Conservation (phyloP, 2,797 vertebrate genomes). For the Takifugu rubripes region DNA sequence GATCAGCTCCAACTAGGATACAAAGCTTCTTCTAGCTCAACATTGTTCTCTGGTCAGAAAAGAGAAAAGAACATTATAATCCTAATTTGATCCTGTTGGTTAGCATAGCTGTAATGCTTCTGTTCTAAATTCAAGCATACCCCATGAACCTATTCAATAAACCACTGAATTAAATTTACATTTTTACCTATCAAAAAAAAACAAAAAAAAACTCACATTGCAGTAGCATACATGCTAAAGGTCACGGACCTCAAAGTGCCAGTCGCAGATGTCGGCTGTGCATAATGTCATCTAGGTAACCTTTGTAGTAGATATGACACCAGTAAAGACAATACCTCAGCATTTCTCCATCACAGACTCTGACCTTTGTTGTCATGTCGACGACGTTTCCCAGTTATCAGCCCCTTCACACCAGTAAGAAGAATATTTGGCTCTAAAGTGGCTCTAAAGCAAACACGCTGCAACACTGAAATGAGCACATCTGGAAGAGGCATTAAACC, state of each 20-base stretch:
- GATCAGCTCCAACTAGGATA: no score
- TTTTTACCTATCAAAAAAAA: constrained; percentile 16
- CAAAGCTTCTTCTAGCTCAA: no score
- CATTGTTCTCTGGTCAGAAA: no score
- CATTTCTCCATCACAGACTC: constrained; percentile 61
- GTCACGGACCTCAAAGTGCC: constrained; percentile 70
- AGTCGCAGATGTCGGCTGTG: constrained; percentile 68
- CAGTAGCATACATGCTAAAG: constrained; percentile 62
- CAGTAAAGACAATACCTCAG: constrained; percentile 56
- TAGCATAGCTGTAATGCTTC: no score
- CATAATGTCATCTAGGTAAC: constrained; percentile 80
- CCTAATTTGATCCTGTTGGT: no score
- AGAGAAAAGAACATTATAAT: no score
- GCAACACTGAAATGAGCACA: constrained; percentile 39
- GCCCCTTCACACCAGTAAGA: constrained; percentile 22
- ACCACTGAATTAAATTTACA: constrained; percentile 4
- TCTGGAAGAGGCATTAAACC: constrained; percentile 65
- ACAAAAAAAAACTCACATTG: constrained; percentile 18
- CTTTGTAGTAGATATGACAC: constrained; percentile 71
- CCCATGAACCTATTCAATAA: no score
- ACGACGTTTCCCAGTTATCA: constrained; percentile 50
- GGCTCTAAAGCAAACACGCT: constrained; percentile 2
- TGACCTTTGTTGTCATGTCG: constrained; percentile 72
- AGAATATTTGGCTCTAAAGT: constrained; percentile 11
- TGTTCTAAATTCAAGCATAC: no score